Conservation (phyloP, 2,888 invertebrate species). For the Rotaria sp. region DNA sequence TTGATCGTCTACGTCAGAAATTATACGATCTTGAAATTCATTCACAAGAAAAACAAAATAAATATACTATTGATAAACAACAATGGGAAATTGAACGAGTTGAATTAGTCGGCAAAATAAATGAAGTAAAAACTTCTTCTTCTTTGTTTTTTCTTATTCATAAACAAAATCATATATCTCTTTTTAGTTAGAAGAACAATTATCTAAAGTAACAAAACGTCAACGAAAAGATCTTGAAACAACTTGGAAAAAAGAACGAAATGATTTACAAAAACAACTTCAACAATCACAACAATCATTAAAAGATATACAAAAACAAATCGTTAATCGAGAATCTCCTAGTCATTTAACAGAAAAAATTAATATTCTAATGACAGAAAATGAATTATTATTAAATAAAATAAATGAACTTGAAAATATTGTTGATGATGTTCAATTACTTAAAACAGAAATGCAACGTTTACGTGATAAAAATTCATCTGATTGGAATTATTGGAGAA, state of each 20-base stretch:
- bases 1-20: slow-evolving; percentile 37
- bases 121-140: slow-evolving; percentile 25
- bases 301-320: slow-evolving; percentile 37
- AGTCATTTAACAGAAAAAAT: slow-evolving; percentile 34
- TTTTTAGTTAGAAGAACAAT: slow-evolving; percentile 39
- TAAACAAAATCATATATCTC: neutral
- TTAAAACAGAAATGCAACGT: slow-evolving; percentile 19
- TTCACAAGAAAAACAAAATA: slow-evolving; percentile 39
- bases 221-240: slow-evolving; percentile 40
- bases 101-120: slow-evolving; percentile 31
- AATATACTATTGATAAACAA: slow-evolving; percentile 37
- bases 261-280: slow-evolving; percentile 31
- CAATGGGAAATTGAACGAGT: slow-evolving; percentile 35
- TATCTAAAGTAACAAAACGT: slow-evolving; percentile 38
- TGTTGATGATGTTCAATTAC: neutral
- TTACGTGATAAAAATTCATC: slow-evolving; percentile 20
- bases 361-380: slow-evolving; percentile 34
- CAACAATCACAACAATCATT: slow-evolving; percentile 30
- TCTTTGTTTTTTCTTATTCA: neutral
- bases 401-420: slow-evolving; percentile 30
- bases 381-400: slow-evolving; percentile 38
- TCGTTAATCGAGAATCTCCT: neutral
- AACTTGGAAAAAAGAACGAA: slow-evolving; percentile 38
- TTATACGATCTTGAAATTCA: slow-evolving; percentile 37
- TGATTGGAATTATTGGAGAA: slow-evolving; percentile 19